Conservation (phyloP, 2,888 invertebrate genomes). For the Tolmerus cingulatus region DNA sequence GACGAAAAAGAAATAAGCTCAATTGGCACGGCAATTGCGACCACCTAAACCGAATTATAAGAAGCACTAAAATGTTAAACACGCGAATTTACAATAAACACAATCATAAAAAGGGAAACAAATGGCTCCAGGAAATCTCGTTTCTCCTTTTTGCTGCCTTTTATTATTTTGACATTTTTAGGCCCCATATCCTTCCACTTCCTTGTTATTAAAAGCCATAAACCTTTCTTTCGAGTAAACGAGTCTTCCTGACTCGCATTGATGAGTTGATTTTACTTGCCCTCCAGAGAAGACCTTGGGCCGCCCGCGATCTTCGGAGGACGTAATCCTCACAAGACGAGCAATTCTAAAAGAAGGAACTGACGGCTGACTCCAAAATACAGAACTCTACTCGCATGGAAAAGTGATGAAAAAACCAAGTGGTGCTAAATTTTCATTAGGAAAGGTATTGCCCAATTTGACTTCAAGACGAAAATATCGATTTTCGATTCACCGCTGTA, state of each 20-base stretch:
- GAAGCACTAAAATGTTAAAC: constrained; percentile 19
- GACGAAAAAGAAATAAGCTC: not conserved
- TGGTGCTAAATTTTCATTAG: not conserved
- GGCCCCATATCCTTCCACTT: constrained; percentile 29
- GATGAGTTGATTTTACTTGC: constrained; percentile 3
- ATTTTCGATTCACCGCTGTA: not conserved
- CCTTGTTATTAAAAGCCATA: constrained; percentile 34
- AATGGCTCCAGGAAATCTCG: constrained; percentile 38
- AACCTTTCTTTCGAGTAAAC: constrained; percentile 18
- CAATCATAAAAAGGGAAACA: constrained; percentile 36
- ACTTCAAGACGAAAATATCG: not conserved
- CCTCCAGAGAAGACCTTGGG: not conserved
- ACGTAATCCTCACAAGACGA: not conserved
- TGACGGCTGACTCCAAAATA: not conserved
- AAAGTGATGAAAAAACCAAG: not conserved
- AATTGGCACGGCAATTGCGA: constrained; percentile 22
- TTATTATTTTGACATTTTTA: constrained; percentile 39
- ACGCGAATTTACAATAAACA: constrained; percentile 38
- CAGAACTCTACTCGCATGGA: not conserved
- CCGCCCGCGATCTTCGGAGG: not conserved
- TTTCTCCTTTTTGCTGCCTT: constrained; percentile 31
- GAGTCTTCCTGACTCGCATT: constrained; percentile 32
- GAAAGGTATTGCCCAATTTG: not conserved
- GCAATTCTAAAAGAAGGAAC: not conserved
- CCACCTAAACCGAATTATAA: constrained; percentile 34